Base-by-base conservation (phyloP, 2,797 vertebrate species). In the Lycodopsis pacificus region DNA sequence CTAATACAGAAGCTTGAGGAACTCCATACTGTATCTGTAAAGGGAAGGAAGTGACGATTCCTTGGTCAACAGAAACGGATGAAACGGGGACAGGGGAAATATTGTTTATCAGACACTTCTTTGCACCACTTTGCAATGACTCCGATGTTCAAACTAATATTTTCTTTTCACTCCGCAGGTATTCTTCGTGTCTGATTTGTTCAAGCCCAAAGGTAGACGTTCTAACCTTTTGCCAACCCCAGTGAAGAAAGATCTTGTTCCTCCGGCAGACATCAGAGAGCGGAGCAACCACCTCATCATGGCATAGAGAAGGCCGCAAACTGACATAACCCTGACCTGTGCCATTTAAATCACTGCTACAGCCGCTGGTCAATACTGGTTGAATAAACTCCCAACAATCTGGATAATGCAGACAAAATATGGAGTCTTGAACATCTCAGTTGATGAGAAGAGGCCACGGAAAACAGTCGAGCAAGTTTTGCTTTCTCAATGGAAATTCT, bases 111-210 rank as follows among this genome's bases (percentile, higher is more conserved):
- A 32, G 13, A 44, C 42, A 15, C 44, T 19, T 19, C 19, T 19
- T 17, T 65, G 15, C 4, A 19, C 8, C 44, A 36, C 38, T 38
- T 46, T n/a, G 19, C 20, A 22, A 8, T 30, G 15, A 44, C 22
- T 57, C 3, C 51, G 6, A 62, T 58, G 3, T 64, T 80, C 0
- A 64, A 22, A 3, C 1, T 15, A 1, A 4, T 30, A n/a, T 19
- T 51, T 30, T 78, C 20, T 54, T 0, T 72, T 51, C 34, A 22
- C 15, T 68, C 79, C 81, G 0, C 86, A 99, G 98, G 97, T 96
- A 1, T 99, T 97, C 82, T 98, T 96, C 2, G 97, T 98, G 81
- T 98, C 98, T 0, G 96, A 99, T 91, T 95, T 99, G 91, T 97
- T 99, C 92, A 97, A 96, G 73, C 91, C 93, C 62, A 97, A 96